These are phyloP conservation scores for Atopsyche davidsoni DNA, from an alignment of 1,140 invertebrate genomes.

Conservation along the genomic window DNA sequence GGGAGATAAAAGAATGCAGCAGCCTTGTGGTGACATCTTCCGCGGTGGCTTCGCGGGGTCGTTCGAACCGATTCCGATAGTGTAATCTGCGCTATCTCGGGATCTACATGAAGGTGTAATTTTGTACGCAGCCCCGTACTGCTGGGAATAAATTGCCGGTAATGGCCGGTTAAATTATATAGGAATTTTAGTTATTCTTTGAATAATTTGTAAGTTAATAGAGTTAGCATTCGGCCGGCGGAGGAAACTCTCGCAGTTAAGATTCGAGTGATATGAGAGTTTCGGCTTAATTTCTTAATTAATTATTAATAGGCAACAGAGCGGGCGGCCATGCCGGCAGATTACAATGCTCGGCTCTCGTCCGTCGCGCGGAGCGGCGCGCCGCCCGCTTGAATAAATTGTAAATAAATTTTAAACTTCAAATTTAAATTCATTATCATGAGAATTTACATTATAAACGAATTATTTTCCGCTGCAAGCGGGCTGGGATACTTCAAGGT, in stretches of 20 bases:
- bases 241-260: constrained; percentile 10
- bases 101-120: too few species aligned
- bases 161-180: constrained; percentile 17
- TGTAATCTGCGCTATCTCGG: too few species aligned
- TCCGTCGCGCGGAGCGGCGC: constrained; percentile 7
- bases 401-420: constrained; percentile 1
- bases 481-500: constrained; percentile 11
- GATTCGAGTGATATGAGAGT: constrained; percentile 7
- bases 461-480: constrained; percentile 15
- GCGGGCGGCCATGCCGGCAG: neutral
- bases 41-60: neutral
- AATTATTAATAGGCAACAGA: constrained; percentile 10
- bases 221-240: constrained; percentile 15
- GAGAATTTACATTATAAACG: constrained; percentile 15
- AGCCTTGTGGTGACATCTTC: neutral
- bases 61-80: neutral
- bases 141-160: constrained; percentile 17
- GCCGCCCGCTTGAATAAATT: constrained; percentile 12
- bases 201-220: constrained; percentile 22
- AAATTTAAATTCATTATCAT: constrained; percentile 7
- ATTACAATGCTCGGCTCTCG: constrained; percentile 4
- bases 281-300: constrained; percentile 17
- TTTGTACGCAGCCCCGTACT: too few species aligned
- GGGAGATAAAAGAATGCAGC: neutral
- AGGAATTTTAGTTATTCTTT: constrained; percentile 21